A percentile compares a stretch with the other conserved stretches of the same genome.
Evolutionary conservation across 2,888 invertebrate species (phyloP).

Genomic region (Teinopalpus imperialis): DNA sequence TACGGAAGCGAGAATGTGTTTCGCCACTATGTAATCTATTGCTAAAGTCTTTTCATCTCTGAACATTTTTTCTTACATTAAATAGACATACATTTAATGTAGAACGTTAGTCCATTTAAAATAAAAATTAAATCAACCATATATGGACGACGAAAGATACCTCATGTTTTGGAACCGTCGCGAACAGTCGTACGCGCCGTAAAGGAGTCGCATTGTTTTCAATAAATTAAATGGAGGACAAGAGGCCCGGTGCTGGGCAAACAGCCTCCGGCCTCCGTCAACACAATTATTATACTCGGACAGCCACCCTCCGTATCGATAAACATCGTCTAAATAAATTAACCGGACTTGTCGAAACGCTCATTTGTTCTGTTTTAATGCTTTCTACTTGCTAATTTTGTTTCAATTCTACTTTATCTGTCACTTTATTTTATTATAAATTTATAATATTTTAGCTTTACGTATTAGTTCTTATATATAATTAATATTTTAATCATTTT

Average conservation of each 20-base stretch:
- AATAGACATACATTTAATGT: no score
- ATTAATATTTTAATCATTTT: no score
- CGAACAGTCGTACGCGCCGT: constrained; percentile 29
- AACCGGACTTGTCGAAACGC: constrained; percentile 54
- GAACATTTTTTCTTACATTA: no score
- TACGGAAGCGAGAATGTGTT: no score
- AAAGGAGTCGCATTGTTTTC: constrained; percentile 67
- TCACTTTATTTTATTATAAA: no score
- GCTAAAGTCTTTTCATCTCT: no score
- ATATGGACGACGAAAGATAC: neutral
- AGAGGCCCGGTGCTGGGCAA: constrained; percentile 58
- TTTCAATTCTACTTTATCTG: no score
- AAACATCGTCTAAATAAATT: constrained; percentile 79
- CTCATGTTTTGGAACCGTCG: constrained; percentile 26
- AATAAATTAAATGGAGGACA: constrained; percentile 76
- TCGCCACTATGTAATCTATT: no score
- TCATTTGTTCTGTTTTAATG: constrained; percentile 38
- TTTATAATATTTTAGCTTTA: no score
- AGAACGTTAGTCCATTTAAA: no score
- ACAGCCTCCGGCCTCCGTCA: constrained; percentile 72
- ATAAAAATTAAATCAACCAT: no score
- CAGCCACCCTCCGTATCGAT: constrained; percentile 72
- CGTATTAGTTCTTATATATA: no score
- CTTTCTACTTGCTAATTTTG: neutral
- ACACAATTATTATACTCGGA: constrained; percentile 82